Base-by-base conservation (phyloP, 2,888 invertebrate genomes). In the Branchellion lobata region DNA sequence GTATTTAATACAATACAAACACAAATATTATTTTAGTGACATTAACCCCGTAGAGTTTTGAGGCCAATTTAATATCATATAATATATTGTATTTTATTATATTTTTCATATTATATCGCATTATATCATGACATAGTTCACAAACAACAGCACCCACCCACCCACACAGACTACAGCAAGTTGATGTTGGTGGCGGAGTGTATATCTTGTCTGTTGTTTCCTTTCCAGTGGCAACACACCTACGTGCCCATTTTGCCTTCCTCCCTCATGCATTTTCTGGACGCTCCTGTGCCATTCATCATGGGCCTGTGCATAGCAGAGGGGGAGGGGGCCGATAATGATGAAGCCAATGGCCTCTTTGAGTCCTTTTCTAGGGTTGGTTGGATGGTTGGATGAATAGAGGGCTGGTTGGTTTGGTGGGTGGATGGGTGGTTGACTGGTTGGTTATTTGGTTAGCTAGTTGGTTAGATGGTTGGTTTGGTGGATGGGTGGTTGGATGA, bases 161-260 rank as follows among this genome's bases (percentile, higher is more conserved):
- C 47, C 8, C 18, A 47, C 11, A 47, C 90, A 92, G 97, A 96
- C 90, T 94, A 94, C 88, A 94, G 96, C 89, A 93, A 93, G 86
- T 89, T 99, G 84, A 98, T 98, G 96, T 90, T 96, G 82, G 95
- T 99, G 24, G 94, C 97, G 3, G 99, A 99, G 89, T 93, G 95
- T 84, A 91, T 97, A 84, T 93, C 93, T 1, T 91, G 94, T 0
- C 89, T 99, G 33, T 89, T 97, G 57, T 93, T 97, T 85, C 99
- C 99, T 0, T 99, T 98, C 87, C 90, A 92, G 34, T 99, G 99
- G 99, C 96, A 96, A 78, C 97, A 99, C 88, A 97, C 99, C 1
- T 99, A 99, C 88, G 99, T 98, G 81, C 99, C 99, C 36, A 96
- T 99, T 85, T 90, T 99, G 84, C 99, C 99, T 0, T 94, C 96